Conservation (phyloP, 2,113 vertebrate genomes). For the Ictalurus furcatus region DNA sequence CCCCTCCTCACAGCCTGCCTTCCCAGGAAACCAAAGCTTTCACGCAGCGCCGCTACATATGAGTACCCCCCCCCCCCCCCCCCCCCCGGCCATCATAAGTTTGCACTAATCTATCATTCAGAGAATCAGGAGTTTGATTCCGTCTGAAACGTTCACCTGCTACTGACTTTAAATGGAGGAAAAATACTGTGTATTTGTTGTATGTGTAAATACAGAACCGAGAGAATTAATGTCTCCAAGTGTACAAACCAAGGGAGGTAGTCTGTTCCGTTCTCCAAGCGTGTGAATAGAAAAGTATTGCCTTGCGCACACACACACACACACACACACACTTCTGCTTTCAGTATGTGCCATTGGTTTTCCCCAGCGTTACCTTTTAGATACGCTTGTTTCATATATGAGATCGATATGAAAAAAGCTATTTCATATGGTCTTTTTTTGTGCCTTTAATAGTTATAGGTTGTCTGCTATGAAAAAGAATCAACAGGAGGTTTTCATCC, state of each 20-base stretch:
- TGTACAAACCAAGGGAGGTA: conserved; percentile 34
- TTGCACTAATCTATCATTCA: conserved; percentile 77
- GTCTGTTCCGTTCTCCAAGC: conserved; percentile 37
- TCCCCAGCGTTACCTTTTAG: conserved; percentile 30
- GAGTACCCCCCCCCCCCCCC: neutral
- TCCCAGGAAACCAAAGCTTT: conserved; percentile 63
- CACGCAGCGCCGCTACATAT: conserved; percentile 38
- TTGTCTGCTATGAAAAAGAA: conserved; percentile 49
- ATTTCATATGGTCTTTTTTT: conserved; percentile 70
- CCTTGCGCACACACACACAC: conserved; percentile 40
- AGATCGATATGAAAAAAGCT: conserved; percentile 65
- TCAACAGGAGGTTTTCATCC: conserved; percentile 34
- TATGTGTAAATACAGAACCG: conserved; percentile 59
- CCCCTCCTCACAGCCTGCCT: conserved; percentile 53
- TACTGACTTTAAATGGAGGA: conserved; percentile 59
- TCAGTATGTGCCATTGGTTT: conserved; percentile 42
- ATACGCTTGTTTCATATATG: conserved; percentile 48
- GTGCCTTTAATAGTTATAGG: conserved; percentile 57
- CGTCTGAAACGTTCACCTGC: conserved; percentile 55
- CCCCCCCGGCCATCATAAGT: conserved; percentile 55
- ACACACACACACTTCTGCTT: conserved; percentile 44
- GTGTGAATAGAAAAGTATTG: conserved; percentile 42
- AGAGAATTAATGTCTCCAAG: conserved; percentile 47
- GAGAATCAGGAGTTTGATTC: conserved; percentile 52
- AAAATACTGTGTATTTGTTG: conserved; percentile 64